Evolutionary conservation across 1,140 invertebrate genomes (phyloP).

Genomic region (Melipona quadrifasciata): DNA sequence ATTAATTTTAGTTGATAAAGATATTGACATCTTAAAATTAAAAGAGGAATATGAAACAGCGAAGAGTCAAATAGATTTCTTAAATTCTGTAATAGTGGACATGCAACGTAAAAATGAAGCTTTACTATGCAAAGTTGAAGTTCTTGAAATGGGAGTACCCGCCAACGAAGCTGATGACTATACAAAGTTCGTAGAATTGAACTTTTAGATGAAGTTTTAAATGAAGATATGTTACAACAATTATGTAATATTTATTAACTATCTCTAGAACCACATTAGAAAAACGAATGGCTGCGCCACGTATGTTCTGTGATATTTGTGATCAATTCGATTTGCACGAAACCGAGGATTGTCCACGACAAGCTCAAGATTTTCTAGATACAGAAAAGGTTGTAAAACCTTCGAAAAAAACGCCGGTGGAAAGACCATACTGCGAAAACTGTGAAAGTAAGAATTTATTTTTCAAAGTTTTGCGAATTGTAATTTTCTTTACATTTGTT

Average conservation of each 20-base stretch:
- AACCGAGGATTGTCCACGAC: slow-evolving; percentile 97
- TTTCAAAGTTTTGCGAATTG: not conserved
- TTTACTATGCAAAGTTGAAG: slow-evolving; percentile 89
- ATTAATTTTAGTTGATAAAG: slow-evolving; percentile 29
- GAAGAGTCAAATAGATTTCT: slow-evolving; percentile 92
- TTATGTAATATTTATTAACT: slow-evolving; percentile 51
- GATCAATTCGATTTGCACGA: slow-evolving; percentile 98
- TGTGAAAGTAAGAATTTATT: slow-evolving; percentile 90
- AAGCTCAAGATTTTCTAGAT: slow-evolving; percentile 85
- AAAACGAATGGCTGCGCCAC: slow-evolving; percentile 84
- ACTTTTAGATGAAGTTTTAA: slow-evolving; percentile 13
- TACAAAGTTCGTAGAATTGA: slow-evolving; percentile 80
- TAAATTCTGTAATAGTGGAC: slow-evolving; percentile 98
- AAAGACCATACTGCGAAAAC: slow-evolving; percentile 93
- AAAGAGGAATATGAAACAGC: slow-evolving; percentile 86
- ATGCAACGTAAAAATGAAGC: slow-evolving; percentile 96
- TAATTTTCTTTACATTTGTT: not conserved
- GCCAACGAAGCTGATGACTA: slow-evolving; percentile 84
- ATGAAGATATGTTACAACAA: slow-evolving; percentile 30
- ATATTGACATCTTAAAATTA: slow-evolving; percentile 70
- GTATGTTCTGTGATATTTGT: slow-evolving; percentile 98
- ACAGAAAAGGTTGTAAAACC: slow-evolving; percentile 78
- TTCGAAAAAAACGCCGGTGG: slow-evolving; percentile 79
- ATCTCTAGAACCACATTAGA: slow-evolving; percentile 76
- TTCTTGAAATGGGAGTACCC: slow-evolving; percentile 88